Base-by-base conservation (phyloP, 2,113 vertebrate genomes). In the Myotis brandtii region DNA sequence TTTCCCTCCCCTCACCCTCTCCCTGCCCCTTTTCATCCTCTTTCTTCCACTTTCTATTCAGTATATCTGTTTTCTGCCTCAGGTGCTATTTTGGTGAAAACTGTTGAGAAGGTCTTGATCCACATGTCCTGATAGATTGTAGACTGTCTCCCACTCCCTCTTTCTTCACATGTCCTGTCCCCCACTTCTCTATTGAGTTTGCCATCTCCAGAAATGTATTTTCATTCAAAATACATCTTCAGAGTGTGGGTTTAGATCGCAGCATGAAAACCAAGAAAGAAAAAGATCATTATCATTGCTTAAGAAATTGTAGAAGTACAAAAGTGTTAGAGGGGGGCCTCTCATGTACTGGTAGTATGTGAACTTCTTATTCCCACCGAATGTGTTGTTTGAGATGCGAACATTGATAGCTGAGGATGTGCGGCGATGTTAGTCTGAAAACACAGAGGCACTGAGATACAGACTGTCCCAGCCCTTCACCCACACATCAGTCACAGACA, bases 401-500 rank as follows among this genome's bases (percentile, higher is more conserved):
- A 14, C 50, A 32, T 9, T 13, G 1, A 1, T 46, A n/a, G 9
- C 16, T 40, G 7, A 37, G 77, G 43, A 20, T 34, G 21, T 17
- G 25, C 27, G 59, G 37, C 18, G 66, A 40, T 37, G 9, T 30
- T 37, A 23, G 43, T 82, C 32, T 83, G 70, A 62, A 94, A 87
- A 46, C 21, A 72, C 40, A 62, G 69, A 62, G 50, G 13, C 6
- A 40, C 72, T 6, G 17, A 21, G n/a, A 18, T 5, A 23, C 11
- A 92, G 81, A 62, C 43, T 32, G 27, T 9, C 7, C 27, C 52
- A 48, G 1, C 9, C 21, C 17, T 34, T 62, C 70, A 30, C 2
- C 20, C 46, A 46, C n/a, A 30, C 0, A 1, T 4, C 9, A 25
- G 59, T 5, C 67, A 3, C 9, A 25, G 59, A 7, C 67, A 3